Conservation (phyloP, 2,888 invertebrate species). For the Brachyptera putata region DNA sequence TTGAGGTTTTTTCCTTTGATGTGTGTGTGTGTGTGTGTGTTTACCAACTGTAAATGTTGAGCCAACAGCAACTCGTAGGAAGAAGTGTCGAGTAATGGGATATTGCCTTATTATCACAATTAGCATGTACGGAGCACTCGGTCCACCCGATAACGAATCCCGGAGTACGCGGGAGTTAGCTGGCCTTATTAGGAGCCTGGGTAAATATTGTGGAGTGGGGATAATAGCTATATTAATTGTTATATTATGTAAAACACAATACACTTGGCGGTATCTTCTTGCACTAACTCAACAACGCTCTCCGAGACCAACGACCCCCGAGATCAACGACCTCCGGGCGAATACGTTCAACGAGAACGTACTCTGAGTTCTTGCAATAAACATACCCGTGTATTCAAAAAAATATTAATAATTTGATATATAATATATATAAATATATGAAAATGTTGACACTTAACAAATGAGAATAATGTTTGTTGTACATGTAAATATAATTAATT, state of each 20-base stretch:
- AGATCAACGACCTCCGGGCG: too few species aligned
- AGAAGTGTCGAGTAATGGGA: neutral
- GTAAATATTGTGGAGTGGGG: slow-evolving; percentile 16
- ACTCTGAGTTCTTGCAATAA: slow-evolving; percentile 5
- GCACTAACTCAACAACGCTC: neutral
- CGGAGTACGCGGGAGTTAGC: neutral
- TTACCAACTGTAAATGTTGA: neutral
- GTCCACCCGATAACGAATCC: neutral
- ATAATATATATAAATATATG: slow-evolving; percentile 5
- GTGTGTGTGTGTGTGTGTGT: neutral
- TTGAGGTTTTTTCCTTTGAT: neutral
- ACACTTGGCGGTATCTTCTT: neutral
- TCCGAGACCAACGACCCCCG: too few species aligned
- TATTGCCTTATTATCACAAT: slow-evolving; percentile 15
- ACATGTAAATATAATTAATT: slow-evolving; percentile 20
- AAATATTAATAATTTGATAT: slow-evolving; percentile 15
- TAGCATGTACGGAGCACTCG: neutral
- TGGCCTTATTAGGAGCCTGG: neutral
- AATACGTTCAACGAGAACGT: neutral
- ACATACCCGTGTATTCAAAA: slow-evolving; percentile 6
- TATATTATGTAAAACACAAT: neutral
- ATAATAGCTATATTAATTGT: slow-evolving; percentile 21
- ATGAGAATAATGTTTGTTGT: slow-evolving; percentile 22
- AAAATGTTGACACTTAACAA: slow-evolving; percentile 17
- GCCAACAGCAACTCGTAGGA: too few species aligned